Conservation (phyloP, 2,797 vertebrate genomes). For the Dendrocincla tyrannina region DNA sequence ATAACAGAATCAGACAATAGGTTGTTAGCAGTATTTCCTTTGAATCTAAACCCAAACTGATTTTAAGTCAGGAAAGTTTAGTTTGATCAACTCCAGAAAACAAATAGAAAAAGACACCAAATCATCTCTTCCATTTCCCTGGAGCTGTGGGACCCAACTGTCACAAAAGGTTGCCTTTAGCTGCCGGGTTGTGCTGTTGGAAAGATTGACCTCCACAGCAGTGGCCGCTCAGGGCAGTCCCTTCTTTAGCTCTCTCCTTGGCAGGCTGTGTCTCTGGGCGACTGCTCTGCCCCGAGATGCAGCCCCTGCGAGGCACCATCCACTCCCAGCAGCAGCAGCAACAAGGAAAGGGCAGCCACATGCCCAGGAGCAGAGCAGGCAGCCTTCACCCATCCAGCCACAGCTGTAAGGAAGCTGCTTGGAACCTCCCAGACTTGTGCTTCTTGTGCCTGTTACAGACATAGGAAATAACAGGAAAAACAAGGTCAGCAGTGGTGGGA, state of each 20-base stretch:
- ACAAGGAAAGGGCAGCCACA: not conserved
- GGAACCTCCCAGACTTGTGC: not conserved
- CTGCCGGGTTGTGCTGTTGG: slow-evolving; percentile 2
- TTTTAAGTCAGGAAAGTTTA: slow-evolving; percentile 27
- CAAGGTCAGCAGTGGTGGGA: not conserved
- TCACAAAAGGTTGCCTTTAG: slow-evolving; percentile 34
- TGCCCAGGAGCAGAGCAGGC: not conserved
- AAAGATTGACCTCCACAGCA: not conserved
- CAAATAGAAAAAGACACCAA: slow-evolving; percentile 41
- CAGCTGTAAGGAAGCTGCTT: not conserved
- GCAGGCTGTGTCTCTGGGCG: not conserved
- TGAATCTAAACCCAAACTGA: not conserved
- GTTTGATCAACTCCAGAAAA: not conserved
- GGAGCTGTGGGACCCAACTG: slow-evolving; percentile 5
- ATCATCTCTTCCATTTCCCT: not conserved
- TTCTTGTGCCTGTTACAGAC: not conserved
- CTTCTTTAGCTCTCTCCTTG: not conserved
- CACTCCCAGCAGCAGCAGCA: not conserved
- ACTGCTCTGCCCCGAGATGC: not conserved
- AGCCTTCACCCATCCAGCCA: not conserved
- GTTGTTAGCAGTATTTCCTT: not conserved
- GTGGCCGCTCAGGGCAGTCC: not conserved
- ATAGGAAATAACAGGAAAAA: not conserved
- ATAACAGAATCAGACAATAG: not conserved
- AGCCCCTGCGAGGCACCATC: not conserved